Conservation (phyloP, 2,113 vertebrate species). For the Callospermophilus lateralis region DNA sequence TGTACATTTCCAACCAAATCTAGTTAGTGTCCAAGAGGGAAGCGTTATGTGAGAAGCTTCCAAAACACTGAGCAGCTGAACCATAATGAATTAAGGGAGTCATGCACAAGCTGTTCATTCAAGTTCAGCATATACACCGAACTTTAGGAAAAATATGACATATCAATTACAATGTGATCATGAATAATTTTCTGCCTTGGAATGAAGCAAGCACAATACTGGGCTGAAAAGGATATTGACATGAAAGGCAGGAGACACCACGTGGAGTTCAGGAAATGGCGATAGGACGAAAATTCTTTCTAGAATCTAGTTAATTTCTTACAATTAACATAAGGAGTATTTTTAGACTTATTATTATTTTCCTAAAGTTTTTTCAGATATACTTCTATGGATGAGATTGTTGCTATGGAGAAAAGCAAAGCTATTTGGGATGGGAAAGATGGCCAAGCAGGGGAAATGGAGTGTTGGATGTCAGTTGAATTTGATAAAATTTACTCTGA, state of each 20-base stretch:
- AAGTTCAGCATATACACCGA: slow-evolving; percentile 6
- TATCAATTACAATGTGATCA: not conserved
- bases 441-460: not conserved
- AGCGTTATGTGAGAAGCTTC: slow-evolving; percentile 60
- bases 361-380: not conserved
- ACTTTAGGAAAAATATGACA: slow-evolving; percentile 24
- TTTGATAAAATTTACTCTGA: not conserved
- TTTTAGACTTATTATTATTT: slow-evolving; percentile 39
- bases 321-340: not conserved
- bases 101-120: slow-evolving; percentile 58
- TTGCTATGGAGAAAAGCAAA: slow-evolving; percentile 13
- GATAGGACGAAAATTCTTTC: not conserved
- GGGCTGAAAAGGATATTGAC: slow-evolving; percentile 36
- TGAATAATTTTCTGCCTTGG: slow-evolving; percentile 69
- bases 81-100: slow-evolving; percentile 74
- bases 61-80: slow-evolving; percentile 37
- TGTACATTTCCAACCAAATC: slow-evolving; percentile 54
- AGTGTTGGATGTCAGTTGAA: not conserved
- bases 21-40: slow-evolving; percentile 4
- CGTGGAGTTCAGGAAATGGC: slow-evolving; percentile 39
- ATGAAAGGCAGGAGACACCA: not conserved
- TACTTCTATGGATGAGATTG: not conserved
- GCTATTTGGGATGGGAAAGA: not conserved
- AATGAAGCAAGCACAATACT: slow-evolving; percentile 67
- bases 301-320: slow-evolving; percentile 25